Evolutionary conservation across 2,113 vertebrate genomes (phyloP).

Genomic region (Rhynchopsitta pachyrhyncha): DNA sequence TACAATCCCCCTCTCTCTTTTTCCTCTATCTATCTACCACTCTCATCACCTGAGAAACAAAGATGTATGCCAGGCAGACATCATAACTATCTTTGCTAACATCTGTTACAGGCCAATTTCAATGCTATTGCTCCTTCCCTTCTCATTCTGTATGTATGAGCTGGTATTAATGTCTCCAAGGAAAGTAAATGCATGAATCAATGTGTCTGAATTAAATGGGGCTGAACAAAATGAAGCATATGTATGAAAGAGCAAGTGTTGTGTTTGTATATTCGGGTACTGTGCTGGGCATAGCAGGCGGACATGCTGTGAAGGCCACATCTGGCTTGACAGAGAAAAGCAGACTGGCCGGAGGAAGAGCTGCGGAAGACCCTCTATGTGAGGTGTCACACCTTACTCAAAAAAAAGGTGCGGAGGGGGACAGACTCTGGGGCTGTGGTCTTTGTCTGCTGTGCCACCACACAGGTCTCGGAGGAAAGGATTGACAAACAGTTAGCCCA

Average conservation of each 20-base stretch:
- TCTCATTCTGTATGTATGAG: slow-evolving; percentile 36
- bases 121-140: background rate
- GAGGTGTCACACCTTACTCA: background rate
- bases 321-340: background rate
- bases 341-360: background rate
- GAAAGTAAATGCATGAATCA: slow-evolving; percentile 27
- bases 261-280: background rate
- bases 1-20: background rate
- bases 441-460: background rate
- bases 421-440: background rate
- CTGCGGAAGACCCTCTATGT: accelerated
- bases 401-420: background rate
- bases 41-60: background rate
- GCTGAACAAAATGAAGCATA: background rate
- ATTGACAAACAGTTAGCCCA: accelerated
- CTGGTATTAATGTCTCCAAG: slow-evolving; percentile 24
- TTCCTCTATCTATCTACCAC: background rate
- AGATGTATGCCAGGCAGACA: background rate
- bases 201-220: background rate
- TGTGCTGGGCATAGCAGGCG: background rate
- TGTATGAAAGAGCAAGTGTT: background rate
- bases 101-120: slow-evolving; percentile 33
- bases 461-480: background rate
- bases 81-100: background rate
- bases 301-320: accelerated